Conservation (phyloP, 2,888 invertebrate species). For the Patella pellucida region DNA sequence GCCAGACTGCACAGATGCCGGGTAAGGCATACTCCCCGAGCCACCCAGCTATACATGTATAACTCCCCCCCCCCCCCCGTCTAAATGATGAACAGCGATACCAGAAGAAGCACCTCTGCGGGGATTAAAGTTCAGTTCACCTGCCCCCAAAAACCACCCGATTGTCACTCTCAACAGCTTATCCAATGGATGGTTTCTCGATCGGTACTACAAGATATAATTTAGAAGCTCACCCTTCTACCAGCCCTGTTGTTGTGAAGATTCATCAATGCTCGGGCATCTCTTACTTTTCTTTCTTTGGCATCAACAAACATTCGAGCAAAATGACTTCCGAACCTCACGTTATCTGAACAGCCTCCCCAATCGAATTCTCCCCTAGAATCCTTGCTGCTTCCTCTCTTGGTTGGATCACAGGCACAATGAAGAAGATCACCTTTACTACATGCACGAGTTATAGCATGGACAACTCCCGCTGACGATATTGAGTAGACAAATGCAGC, state of each 20-base stretch:
- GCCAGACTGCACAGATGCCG: too few relatives aligned
- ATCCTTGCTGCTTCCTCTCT: constrained; percentile 58
- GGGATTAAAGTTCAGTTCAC: too few relatives aligned
- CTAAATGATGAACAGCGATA: too few relatives aligned
- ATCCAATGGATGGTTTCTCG: too few relatives aligned
- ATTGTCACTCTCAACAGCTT: too few relatives aligned
- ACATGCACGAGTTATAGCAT: constrained; percentile 92
- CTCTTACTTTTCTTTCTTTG: constrained; percentile 77
- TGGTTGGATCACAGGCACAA: constrained; percentile 81
- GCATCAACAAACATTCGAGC: constrained; percentile 95
- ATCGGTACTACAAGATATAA: background rate
- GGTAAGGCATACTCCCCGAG: too few relatives aligned
- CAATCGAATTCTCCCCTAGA: constrained; percentile 74
- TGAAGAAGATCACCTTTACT: constrained; percentile 89
- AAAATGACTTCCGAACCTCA: constrained; percentile 78
- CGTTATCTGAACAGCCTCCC: constrained; percentile 84
- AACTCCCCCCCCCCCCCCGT: too few relatives aligned
- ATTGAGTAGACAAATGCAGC: constrained; percentile 76
- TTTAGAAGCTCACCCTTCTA: constrained; percentile 80
- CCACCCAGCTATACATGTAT: too few relatives aligned
- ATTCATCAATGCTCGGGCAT: constrained; percentile 91
- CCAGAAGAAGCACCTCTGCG: too few relatives aligned
- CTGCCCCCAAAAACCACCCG: too few relatives aligned
- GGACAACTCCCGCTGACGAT: constrained; percentile 80
- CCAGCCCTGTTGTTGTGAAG: constrained; percentile 98